These are phyloP conservation scores for Tryphoninae sp. DNA, from an alignment of 2,888 invertebrate species.

Conservation along the genomic window DNA sequence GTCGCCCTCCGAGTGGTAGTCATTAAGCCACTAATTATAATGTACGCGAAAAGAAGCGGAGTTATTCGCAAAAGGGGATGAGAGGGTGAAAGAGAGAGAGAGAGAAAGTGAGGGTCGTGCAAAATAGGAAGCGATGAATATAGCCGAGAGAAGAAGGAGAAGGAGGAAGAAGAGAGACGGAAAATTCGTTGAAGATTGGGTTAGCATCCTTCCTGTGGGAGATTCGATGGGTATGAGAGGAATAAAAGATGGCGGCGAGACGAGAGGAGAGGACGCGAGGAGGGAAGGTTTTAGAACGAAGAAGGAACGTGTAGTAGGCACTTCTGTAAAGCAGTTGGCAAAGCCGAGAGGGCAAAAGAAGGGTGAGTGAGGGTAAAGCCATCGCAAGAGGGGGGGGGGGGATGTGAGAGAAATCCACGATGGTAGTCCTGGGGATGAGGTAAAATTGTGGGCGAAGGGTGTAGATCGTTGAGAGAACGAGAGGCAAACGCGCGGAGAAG, in stretches of 20 bases:
- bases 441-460: conserved; percentile 61
- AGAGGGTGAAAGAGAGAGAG: conserved; percentile 57
- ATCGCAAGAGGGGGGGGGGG: conserved; percentile 3
- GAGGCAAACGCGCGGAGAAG: conserved; percentile 57
- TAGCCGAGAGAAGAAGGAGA: not conserved
- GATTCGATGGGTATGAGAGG: conserved; percentile 24
- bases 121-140: conserved; percentile 16
- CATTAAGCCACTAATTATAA: conserved; percentile 81
- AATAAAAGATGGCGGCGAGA: conserved; percentile 28
- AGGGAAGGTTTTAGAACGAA: conserved; percentile 41
- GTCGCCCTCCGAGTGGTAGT: conserved; percentile 78
- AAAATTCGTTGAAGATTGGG: conserved; percentile 60
- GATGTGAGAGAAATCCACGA: conserved; percentile 46
- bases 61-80: conserved; percentile 67
- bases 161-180: conserved; percentile 33
- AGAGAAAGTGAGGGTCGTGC: conserved; percentile 11
- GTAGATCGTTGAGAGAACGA: conserved; percentile 53
- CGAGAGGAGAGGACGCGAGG: not conserved
- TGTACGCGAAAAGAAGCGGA: conserved; percentile 79
- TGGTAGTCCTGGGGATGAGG: conserved; percentile 20
- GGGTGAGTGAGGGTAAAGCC: conserved; percentile 33
- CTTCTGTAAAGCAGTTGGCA: conserved; percentile 53
- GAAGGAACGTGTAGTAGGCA: conserved; percentile 57
- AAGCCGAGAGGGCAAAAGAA: conserved; percentile 34
- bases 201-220: conserved; percentile 49